Conservation (phyloP, 2,113 vertebrate species). For the Psittacus erithacus region DNA sequence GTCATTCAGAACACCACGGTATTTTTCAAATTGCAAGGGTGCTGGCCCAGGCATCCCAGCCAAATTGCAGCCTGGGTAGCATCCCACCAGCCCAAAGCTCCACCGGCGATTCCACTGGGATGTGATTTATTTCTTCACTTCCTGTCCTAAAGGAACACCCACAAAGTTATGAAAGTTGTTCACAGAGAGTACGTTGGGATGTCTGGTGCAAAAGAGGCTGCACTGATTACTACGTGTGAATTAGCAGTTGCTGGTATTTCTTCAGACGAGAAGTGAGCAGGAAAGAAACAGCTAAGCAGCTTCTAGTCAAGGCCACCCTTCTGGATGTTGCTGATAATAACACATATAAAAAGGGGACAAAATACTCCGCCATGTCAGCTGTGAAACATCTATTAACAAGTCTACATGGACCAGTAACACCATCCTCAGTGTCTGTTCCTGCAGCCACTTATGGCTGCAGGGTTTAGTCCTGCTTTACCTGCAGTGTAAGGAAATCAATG, state of each 20-base stretch:
- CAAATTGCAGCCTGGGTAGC: constrained; percentile 32
- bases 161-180: background rate
- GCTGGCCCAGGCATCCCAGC: background rate
- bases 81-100: background rate
- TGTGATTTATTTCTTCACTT: constrained; percentile 53
- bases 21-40: constrained; percentile 39
- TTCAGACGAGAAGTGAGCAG: background rate
- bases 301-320: background rate
- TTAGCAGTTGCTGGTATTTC: background rate
- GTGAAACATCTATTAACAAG: background rate
- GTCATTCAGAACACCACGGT: background rate
- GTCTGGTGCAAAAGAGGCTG: background rate
- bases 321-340: background rate
- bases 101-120: background rate
- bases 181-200: background rate
- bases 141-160: constrained; percentile 57
- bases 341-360: background rate
- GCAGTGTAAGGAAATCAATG: background rate
- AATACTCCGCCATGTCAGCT: background rate
- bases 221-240: background rate
- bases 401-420: background rate
- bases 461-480: background rate
- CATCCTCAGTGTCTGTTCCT: background rate
- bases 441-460: background rate
- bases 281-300: background rate